These are phyloP conservation scores for Yasuhikotakia modesta DNA, from an alignment of 2,797 vertebrate species.

Conservation along the genomic window DNA sequence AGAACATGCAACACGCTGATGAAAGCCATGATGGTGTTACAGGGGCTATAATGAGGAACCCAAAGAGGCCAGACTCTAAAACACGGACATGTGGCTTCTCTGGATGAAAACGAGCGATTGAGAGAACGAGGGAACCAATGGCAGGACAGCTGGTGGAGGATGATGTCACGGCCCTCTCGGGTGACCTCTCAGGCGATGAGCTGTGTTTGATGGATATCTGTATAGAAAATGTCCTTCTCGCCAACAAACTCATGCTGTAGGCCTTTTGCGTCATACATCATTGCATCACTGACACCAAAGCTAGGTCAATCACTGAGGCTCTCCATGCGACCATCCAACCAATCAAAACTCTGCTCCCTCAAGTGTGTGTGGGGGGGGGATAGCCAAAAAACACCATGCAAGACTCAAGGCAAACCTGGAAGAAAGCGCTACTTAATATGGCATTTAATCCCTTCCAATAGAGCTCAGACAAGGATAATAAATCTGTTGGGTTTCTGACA, in stretches of 20 bases:
- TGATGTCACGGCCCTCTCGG: slow-evolving; percentile 70
- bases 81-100: neutral
- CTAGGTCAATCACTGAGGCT: slow-evolving; percentile 59
- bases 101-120: slow-evolving; percentile 40
- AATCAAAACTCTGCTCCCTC: neutral
- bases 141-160: slow-evolving; percentile 29
- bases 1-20: slow-evolving; percentile 19
- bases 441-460: slow-evolving; percentile 68
- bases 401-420: slow-evolving; percentile 48
- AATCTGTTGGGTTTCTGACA: slow-evolving; percentile 67
- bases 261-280: slow-evolving; percentile 76
- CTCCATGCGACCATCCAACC: slow-evolving; percentile 53
- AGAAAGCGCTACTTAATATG: slow-evolving; percentile 63
- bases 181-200: slow-evolving; percentile 75
- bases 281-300: slow-evolving; percentile 51
- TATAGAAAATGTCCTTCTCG: slow-evolving; percentile 77
- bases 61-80: neutral
- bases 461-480: slow-evolving; percentile 63
- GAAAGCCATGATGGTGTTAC: slow-evolving; percentile 21
- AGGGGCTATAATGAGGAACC: neutral
- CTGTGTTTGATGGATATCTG: slow-evolving; percentile 81
- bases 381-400: neutral
- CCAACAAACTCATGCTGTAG: slow-evolving; percentile 75
- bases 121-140: slow-evolving; percentile 72
- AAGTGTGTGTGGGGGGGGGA: too few species aligned